A percentile compares a stretch with the other conserved stretches of the same genome.
Evolutionary conservation across 2,888 invertebrate genomes (phyloP).

Genomic region (Tholera decimalis): DNA sequence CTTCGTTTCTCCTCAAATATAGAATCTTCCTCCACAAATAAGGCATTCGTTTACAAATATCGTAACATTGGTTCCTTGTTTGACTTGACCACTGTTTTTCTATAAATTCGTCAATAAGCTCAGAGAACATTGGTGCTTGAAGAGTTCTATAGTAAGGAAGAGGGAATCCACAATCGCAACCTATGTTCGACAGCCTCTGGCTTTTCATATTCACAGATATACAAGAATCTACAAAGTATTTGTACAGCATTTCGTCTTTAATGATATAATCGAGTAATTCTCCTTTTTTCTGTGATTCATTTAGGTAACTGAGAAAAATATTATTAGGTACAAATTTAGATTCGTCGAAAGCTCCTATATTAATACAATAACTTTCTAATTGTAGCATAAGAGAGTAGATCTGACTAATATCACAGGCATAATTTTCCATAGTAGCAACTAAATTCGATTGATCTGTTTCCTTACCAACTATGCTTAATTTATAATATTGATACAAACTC

Average conservation of each 20-base stretch:
- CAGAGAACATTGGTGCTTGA: conserved; percentile 87
- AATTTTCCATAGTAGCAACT: conserved; percentile 82
- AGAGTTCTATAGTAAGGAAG: conserved; percentile 87
- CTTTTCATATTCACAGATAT: conserved; percentile 89
- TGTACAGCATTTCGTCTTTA: conserved; percentile 83
- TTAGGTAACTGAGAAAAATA: conserved; percentile 86
- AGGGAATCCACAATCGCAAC: conserved; percentile 92
- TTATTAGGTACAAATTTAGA: conserved; percentile 83
- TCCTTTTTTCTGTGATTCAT: conserved; percentile 71
- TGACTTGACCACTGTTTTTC: conserved; percentile 87
- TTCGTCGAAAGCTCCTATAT: conserved; percentile 82
- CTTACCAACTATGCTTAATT: conserved; percentile 85
- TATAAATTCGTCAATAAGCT: conserved; percentile 91
- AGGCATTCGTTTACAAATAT: conserved; percentile 92
- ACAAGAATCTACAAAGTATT: conserved; percentile 91
- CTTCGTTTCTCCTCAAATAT: conserved; percentile 86
- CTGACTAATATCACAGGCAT: conserved; percentile 87
- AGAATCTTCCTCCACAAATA: conserved; percentile 92
- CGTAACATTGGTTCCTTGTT: conserved; percentile 85
- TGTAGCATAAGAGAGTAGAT: conserved; percentile 83
- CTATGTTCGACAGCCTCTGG: conserved; percentile 81
- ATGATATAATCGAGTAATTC: conserved; percentile 80
- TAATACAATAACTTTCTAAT: conserved; percentile 85
- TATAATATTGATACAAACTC: conserved; percentile 86
- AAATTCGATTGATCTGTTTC: conserved; percentile 84